A percentile compares a stretch with the other conserved stretches of the same genome.
These are phyloP conservation scores for Archocentrus centrarchus DNA, from an alignment of 2,113 vertebrate species.

Conservation along the genomic window DNA sequence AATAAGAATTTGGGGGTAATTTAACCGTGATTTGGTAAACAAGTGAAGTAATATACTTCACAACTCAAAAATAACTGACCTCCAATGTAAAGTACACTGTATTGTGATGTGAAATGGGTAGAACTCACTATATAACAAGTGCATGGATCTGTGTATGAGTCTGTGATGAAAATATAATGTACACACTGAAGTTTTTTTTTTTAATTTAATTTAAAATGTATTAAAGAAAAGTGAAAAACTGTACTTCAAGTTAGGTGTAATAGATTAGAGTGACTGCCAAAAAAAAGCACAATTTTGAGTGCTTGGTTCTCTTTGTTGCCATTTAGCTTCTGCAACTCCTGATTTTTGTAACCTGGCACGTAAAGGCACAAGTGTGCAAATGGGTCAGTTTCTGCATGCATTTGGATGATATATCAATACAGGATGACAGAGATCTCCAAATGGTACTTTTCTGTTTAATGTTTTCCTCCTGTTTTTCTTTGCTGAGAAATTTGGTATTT, in stretches of 20 bases:
- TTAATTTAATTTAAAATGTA: background rate
- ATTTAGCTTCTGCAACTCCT: background rate
- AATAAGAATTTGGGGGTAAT: background rate
- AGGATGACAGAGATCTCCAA: background rate
- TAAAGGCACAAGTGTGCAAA: background rate
- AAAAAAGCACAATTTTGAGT: background rate
- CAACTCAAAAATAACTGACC: background rate
- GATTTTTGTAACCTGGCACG: background rate
- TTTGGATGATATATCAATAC: background rate
- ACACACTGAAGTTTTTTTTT: background rate
- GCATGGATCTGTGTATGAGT: background rate
- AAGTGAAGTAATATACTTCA: background rate
- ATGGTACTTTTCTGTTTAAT: too few species aligned
- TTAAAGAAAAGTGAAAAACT: background rate
- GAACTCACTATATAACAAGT: background rate
- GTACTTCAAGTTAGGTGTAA: background rate
- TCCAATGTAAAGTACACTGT: background rate
- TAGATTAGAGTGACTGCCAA: background rate
- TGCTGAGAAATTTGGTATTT: too few species aligned
- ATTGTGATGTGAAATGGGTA: background rate
- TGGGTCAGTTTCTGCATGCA: background rate
- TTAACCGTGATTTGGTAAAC: background rate
- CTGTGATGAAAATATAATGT: too few species aligned
- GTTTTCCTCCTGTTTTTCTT: too few species aligned
- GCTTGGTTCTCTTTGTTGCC: background rate